Base-by-base conservation (phyloP, 2,113 vertebrate genomes). In the Anarrhichthys ocellatus region DNA sequence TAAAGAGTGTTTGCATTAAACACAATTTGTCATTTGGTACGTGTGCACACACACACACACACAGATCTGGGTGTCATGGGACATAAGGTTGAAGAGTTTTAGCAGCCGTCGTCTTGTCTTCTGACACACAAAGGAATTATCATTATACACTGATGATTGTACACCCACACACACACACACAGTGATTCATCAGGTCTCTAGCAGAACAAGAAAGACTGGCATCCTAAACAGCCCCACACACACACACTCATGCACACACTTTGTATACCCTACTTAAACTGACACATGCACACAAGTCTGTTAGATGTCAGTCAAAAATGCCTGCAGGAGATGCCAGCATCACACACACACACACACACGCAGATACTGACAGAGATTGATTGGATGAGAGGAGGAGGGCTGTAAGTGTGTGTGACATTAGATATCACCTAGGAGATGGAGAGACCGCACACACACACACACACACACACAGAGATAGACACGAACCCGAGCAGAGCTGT, bases 401-500 rank as follows among this genome's bases (percentile, higher is more conserved):
- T 69, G 78, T 72, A 83, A 88, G 80, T 82, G 72, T 80, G 81
- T 83, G 89, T 80, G 80, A 87, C 73, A 84, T 87, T 56, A 85
- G 66, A 78, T 80, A 89, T 91, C 87, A 85, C 88, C 78, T n/a
- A 69, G 65, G 88, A 86, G 82, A 90, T 85, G 77, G 76, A 0
- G 20, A 79, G 61, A 73, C 69, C 65, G 3, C 42, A 48, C 36
- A 27, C 64, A 58, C 52, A 68, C 9, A 20, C 58, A 68, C 38
- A 64, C 42, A 65, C 67, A 70, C 34, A 13, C 42, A 85, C 64
- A 73, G 67, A 44, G 50, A 90, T 79, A n/a, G 72, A 83, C 70
- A 27, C 38, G 56, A 85, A 80, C 58, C 86, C 78, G 83, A 84
- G 88, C 88, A 78, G 70, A 86, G 87, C 78, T 15, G 18, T 67